Evolutionary conservation across 2,797 vertebrate genomes (phyloP).

Genomic region (Naso thynnoides): DNA sequence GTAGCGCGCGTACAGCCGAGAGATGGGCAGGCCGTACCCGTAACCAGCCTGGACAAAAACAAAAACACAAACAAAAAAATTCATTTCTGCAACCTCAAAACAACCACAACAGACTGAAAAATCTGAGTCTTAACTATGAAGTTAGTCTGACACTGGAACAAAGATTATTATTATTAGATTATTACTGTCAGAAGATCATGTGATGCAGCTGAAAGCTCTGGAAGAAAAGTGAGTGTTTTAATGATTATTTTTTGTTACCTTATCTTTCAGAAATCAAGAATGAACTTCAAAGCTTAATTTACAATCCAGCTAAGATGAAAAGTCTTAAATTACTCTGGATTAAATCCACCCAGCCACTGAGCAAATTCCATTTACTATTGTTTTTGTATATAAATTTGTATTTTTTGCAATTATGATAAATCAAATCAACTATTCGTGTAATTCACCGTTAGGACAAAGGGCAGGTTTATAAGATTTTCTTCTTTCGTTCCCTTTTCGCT

Average conservation of each 20-base stretch:
- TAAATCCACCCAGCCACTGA: background rate
- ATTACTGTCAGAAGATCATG: background rate
- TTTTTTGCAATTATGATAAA: too few species aligned
- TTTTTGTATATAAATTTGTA: too few species aligned
- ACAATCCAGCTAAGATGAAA: too few species aligned
- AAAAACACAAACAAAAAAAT: background rate
- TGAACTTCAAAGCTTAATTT: background rate
- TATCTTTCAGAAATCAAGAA: background rate
- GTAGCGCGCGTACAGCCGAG: constrained; percentile 96
- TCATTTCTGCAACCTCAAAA: background rate
- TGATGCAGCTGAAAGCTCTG: background rate
- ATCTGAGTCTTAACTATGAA: background rate
- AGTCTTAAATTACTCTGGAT: background rate
- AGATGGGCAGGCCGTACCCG: constrained; percentile 97
- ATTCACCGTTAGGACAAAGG: too few species aligned
- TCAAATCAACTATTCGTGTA: too few species aligned
- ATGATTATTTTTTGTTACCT: background rate
- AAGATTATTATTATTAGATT: too few species aligned
- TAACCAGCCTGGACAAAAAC: constrained; percentile 90
- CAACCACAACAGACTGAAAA: background rate
- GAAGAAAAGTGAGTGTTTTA: background rate
- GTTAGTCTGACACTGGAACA: background rate
- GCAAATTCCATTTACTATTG: background rate
- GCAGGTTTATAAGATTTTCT: too few species aligned
- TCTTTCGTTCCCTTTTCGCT: too few species aligned